Percentiles rank a stretch among this genome's conserved stretches.
Evolutionary conservation across 1,140 invertebrate genomes (phyloP).

Genomic region (Euura lappo): DNA sequence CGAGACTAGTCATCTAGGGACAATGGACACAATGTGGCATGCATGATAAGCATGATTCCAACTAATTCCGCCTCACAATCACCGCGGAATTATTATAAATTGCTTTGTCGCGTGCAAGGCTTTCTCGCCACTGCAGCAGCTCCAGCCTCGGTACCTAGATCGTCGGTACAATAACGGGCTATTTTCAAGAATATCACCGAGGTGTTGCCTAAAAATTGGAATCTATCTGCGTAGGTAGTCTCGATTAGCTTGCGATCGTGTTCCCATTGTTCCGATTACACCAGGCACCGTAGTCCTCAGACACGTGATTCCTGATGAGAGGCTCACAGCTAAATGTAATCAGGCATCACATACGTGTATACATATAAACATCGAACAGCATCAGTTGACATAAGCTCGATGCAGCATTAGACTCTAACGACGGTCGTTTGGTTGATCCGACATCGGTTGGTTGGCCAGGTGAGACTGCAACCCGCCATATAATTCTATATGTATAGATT

Average conservation of each 20-base stretch:
- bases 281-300: background rate
- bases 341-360: no score
- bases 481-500: background rate
- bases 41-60: background rate
- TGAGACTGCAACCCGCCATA: background rate
- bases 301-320: background rate
- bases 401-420: background rate
- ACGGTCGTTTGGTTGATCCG: background rate
- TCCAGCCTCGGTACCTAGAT: no score
- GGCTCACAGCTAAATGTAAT: background rate
- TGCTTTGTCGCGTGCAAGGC: background rate
- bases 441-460: background rate
- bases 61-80: background rate
- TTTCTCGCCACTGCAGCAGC: no score
- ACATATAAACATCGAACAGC: background rate
- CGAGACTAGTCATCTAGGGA: background rate
- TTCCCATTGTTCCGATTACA: slow-evolving; percentile 8
- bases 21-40: slow-evolving; percentile 1
- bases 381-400: background rate
- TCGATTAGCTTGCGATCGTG: background rate
- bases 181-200: no score
- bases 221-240: background rate
- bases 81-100: background rate
- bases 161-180: no score
- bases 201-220: no score